Evolutionary conservation across 2,888 invertebrate genomes (phyloP).

Genomic region (Operophtera brumata): DNA sequence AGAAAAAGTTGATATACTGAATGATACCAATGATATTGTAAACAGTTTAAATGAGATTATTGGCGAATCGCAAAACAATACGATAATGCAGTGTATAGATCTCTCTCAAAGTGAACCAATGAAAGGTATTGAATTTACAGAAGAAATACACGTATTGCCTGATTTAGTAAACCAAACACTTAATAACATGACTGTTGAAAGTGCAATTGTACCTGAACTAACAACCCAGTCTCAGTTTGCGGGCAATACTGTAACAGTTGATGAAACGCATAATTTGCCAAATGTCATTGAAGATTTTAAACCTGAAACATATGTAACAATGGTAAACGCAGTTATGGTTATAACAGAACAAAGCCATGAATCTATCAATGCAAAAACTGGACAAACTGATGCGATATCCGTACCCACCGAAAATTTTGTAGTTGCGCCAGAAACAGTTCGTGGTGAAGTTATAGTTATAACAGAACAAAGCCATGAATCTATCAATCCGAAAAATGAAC

Average conservation of each 20-base stretch:
- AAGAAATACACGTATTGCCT: constrained; percentile 33
- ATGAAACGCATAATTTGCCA: not conserved
- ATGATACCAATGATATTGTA: constrained; percentile 15
- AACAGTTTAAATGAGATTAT: constrained; percentile 16
- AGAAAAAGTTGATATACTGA: constrained; percentile 6
- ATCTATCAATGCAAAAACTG: not conserved
- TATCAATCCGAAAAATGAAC: constrained; percentile 1
- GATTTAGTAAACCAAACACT: constrained; percentile 40
- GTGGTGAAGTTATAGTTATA: not conserved
- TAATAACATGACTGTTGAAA: constrained; percentile 8
- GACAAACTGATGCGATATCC: constrained; percentile 31
- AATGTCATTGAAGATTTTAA: constrained; percentile 8
- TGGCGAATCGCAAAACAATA: constrained; percentile 10
- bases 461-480: constrained; percentile 2
- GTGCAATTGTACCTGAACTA: not conserved
- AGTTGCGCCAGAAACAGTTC: not conserved
- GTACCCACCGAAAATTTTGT: constrained; percentile 36
- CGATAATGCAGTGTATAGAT: not conserved
- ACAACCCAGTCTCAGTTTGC: not conserved
- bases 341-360: constrained; percentile 5
- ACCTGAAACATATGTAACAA: not conserved
- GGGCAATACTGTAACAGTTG: not conserved
- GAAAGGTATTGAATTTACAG: constrained; percentile 34
- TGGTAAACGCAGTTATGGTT: not conserved
- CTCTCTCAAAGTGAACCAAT: constrained; percentile 19